These are phyloP conservation scores for Wasmannia auropunctata DNA, from an alignment of 1,140 invertebrate species.

Conservation along the genomic window DNA sequence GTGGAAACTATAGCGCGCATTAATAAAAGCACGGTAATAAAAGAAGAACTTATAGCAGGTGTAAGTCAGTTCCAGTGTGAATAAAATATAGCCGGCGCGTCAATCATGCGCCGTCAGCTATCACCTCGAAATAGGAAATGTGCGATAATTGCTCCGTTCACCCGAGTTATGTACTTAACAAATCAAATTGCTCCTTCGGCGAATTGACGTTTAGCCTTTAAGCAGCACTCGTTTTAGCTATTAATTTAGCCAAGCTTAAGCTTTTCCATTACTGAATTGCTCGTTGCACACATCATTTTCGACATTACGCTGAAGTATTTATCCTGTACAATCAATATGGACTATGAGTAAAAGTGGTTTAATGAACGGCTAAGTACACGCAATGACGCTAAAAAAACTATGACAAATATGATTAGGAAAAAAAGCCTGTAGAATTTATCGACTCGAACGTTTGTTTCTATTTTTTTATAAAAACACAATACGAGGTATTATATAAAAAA, in stretches of 20 bases:
- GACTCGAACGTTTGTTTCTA: background rate
- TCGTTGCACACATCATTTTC: conserved; percentile 24
- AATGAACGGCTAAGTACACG: background rate
- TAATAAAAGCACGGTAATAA: conserved; percentile 6
- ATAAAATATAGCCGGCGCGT: conserved; percentile 67
- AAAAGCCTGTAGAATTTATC: background rate
- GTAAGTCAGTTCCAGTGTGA: conserved; percentile 9
- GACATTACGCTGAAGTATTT: background rate
- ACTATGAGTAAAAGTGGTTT: background rate
- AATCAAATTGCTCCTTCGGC: conserved; percentile 57
- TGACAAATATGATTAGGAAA: background rate
- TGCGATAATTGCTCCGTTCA: conserved; percentile 53
- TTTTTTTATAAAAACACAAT: background rate
- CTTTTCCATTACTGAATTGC: conserved; percentile 59
- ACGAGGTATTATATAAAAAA: no score
- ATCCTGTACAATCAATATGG: background rate
- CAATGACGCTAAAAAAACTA: background rate
- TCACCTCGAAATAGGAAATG: conserved; percentile 63
- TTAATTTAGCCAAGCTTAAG: conserved; percentile 68
- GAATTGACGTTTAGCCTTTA: conserved; percentile 55
- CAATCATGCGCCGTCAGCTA: conserved; percentile 48
- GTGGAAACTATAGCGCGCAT: background rate
- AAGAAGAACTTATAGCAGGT: background rate
- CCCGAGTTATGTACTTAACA: conserved; percentile 63
- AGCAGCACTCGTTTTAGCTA: conserved; percentile 33